Conservation (phyloP, 2,797 vertebrate species). For the Sebastes reedi region DNA sequence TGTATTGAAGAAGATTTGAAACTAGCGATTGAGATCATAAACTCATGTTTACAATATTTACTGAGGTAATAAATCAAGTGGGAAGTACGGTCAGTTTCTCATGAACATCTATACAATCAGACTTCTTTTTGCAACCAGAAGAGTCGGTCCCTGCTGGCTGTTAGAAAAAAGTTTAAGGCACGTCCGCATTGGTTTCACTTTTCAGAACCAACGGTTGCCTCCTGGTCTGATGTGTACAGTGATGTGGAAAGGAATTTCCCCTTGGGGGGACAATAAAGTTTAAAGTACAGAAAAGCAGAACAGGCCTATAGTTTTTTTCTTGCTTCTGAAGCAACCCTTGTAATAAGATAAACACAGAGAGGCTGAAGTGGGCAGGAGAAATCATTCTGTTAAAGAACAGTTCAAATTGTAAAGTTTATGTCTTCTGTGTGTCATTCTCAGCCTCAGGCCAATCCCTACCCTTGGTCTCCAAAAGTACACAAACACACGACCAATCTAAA, state of each 20-base stretch:
- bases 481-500: conserved; percentile 17
- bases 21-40: too few relatives aligned
- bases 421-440: background rate
- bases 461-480: background rate
- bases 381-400: background rate
- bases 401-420: background rate
- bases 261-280: background rate
- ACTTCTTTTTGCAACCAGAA: too few relatives aligned
- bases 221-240: background rate
- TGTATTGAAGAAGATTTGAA: too few relatives aligned
- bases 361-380: background rate
- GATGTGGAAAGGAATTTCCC: background rate
- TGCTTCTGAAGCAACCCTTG: background rate
- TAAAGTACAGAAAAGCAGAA: background rate
- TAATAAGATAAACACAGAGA: background rate
- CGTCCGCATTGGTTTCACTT: too few relatives aligned
- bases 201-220: too few relatives aligned
- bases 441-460: background rate
- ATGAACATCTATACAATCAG: too few relatives aligned
- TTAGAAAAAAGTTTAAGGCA: too few relatives aligned
- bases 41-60: too few relatives aligned
- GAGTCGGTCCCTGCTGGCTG: too few relatives aligned
- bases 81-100: too few relatives aligned
- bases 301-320: background rate
- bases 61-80: too few relatives aligned